Base-by-base conservation (phyloP, 2,113 vertebrate species). In the Meriones unguiculatus region DNA sequence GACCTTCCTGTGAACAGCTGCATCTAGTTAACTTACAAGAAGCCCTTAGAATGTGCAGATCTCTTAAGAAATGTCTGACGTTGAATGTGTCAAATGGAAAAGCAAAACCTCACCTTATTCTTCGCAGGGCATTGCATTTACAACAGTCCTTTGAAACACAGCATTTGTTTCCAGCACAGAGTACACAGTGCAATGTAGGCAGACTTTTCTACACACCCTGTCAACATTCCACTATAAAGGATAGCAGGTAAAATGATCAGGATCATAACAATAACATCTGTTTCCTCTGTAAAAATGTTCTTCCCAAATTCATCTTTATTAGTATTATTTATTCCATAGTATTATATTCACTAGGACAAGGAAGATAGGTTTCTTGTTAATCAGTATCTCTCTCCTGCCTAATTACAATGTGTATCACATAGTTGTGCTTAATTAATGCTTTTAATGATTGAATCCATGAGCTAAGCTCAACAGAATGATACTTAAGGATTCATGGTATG, bases 1-100 rank as follows among this genome's bases (percentile, higher is more conserved):
- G 10, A 92, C 8, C 5, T 59, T 59, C 52, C 3, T 70, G 22
- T 46, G 59, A 93, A 93, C 50, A 96, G 92, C 85, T 38, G 78
- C 13, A 72, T 88, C 65, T 88, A 88, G 92, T 92, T 94, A 95
- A 92, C 50, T 64, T 90, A 88, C 5, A 92, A 14, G 85, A 90
- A 92, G 18, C 8, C 15, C 32, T 54, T n/a, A 35, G 46, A 70
- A 87, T 70, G 52, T 70, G 30, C 12, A 52, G 32, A 54, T 54
- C 85, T 87, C 11, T 97, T 90, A 30, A 95, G 38, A 89, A 32
- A 52, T 96, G 69, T 97, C 67, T 87, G 90, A 95, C 87, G 46
- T 73, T 69, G n/a, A 93, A 89, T 88, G 69, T 35, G 46, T 24
- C 50, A 89, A 88, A 35, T 85, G 41, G 25, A 67, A 91, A 87